A percentile compares a stretch with the other conserved stretches of the same genome.
Evolutionary conservation across 2,113 vertebrate genomes (phyloP).

Genomic region (Aphyosemion australe): DNA sequence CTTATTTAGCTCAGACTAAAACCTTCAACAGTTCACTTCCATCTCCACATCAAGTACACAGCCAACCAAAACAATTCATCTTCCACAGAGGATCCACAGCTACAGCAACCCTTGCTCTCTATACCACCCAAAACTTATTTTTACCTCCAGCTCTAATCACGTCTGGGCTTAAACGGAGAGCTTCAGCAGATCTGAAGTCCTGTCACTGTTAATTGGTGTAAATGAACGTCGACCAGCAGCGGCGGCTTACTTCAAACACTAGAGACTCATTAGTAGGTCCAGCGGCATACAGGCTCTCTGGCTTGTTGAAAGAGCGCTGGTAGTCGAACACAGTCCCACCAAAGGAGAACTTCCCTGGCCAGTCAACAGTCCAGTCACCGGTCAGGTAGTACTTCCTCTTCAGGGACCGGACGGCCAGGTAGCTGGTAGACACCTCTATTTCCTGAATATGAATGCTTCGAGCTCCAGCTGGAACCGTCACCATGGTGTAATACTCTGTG

Average conservation of each 20-base stretch:
- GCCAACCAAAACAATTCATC: constrained; percentile 49
- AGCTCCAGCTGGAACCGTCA: constrained; percentile 88
- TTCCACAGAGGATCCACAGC: constrained; percentile 44
- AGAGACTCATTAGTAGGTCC: constrained; percentile 97
- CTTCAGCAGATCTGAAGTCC: constrained; percentile 46
- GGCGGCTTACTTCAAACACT: constrained; percentile 93
- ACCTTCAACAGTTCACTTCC: constrained; percentile 16
- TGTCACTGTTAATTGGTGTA: constrained; percentile 59
- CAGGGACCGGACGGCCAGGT: constrained; percentile 88
- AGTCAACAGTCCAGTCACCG: constrained; percentile 92
- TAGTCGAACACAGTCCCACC: constrained; percentile 91
- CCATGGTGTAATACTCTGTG: constrained; percentile 89
- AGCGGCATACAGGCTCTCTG: constrained; percentile 86
- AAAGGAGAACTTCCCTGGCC: constrained; percentile 92
- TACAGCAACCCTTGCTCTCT: constrained; percentile 29
- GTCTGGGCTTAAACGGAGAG: constrained; percentile 44
- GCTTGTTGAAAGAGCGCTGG: constrained; percentile 86
- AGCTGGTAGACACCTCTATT: constrained; percentile 87
- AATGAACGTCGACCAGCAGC: constrained; percentile 57
- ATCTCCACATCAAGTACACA: constrained; percentile 16
- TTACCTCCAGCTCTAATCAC: constrained; percentile 62
- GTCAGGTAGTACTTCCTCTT: constrained; percentile 89
- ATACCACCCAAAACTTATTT: constrained; percentile 38
- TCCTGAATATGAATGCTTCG: constrained; percentile 87
- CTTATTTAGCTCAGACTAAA: not conserved